Evolutionary conservation across 2,113 vertebrate species (phyloP).

Genomic region (Prunella fulvescens): DNA sequence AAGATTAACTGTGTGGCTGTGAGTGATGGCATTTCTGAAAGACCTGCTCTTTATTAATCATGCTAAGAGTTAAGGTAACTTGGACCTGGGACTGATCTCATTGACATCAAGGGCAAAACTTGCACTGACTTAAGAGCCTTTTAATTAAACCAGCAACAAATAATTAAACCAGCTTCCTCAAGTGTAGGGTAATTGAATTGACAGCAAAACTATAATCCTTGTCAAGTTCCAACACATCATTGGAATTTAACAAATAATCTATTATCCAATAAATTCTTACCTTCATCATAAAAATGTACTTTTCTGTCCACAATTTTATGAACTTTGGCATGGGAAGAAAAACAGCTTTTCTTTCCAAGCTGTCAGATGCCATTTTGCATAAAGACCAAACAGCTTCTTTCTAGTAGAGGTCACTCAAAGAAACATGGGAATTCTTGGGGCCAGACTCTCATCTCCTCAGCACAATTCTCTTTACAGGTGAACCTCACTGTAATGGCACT

Average conservation of each 20-base stretch:
- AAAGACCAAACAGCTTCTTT: not conserved
- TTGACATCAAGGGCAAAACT: not conserved
- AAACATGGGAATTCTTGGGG: not conserved
- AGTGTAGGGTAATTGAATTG: not conserved
- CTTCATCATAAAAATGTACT: not conserved
- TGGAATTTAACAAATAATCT: constrained; percentile 13
- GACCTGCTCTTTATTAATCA: not conserved
- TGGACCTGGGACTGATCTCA: not conserved
- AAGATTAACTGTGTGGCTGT: not conserved
- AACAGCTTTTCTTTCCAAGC: constrained; percentile 2
- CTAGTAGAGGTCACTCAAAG: not conserved
- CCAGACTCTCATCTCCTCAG: not conserved
- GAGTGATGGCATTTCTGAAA: not conserved
- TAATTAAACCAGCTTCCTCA: constrained; percentile 21
- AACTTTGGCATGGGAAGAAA: constrained; percentile 10
- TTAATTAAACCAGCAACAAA: constrained; percentile 20
- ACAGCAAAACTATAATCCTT: constrained; percentile 17
- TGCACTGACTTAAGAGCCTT: not conserved
- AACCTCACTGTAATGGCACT: not conserved
- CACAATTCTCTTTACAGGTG: not conserved
- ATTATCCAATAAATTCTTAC: not conserved
- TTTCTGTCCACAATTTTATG: not conserved
- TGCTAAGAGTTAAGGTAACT: not conserved
- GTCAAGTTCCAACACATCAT: not conserved
- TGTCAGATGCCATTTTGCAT: not conserved